These are phyloP conservation scores for Boloria euphrosyne DNA, from an alignment of 2,888 invertebrate species.

Conservation along the genomic window DNA sequence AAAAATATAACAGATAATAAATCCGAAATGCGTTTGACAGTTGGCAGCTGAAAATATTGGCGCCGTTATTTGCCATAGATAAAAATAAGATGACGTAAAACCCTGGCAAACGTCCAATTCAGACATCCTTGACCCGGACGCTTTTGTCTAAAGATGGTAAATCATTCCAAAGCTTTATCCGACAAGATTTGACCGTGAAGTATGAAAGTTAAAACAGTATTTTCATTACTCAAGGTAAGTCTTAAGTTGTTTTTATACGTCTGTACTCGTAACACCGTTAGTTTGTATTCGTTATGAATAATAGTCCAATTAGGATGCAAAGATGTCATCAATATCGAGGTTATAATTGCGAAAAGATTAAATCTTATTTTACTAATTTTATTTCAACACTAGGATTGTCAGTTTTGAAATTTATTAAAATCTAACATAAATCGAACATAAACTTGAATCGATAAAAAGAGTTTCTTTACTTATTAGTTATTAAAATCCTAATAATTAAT, in stretches of 20 bases:
- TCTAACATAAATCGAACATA: no score
- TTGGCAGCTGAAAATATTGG: slow-evolving; percentile 24
- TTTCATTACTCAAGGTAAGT: slow-evolving; percentile 46
- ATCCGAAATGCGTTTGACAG: slow-evolving; percentile 29
- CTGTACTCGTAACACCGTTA: slow-evolving; percentile 27
- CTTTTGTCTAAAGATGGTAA: slow-evolving; percentile 43
- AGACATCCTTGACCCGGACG: slow-evolving; percentile 58
- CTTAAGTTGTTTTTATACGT: slow-evolving; percentile 29
- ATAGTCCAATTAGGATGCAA: neutral
- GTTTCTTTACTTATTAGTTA: no score
- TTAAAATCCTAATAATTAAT: no score
- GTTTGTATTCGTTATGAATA: slow-evolving; percentile 15
- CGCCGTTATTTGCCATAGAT: slow-evolving; percentile 37
- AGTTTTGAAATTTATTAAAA: neutral
- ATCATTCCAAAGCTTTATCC: slow-evolving; percentile 32
- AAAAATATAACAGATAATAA: slow-evolving; percentile 23
- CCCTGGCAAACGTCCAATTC: slow-evolving; percentile 55
- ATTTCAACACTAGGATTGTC: neutral
- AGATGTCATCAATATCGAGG: slow-evolving; percentile 1
- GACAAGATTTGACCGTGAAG: slow-evolving; percentile 43
- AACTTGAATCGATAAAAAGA: no score
- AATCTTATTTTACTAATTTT: neutral
- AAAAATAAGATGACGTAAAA: slow-evolving; percentile 33
- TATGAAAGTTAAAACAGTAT: slow-evolving; percentile 44
- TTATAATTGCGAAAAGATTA: slow-evolving; percentile 5